phyloP scores from a whole-genome alignment of 2,888 invertebrate species.

The Mimumesa dahlbomi region DNA sequence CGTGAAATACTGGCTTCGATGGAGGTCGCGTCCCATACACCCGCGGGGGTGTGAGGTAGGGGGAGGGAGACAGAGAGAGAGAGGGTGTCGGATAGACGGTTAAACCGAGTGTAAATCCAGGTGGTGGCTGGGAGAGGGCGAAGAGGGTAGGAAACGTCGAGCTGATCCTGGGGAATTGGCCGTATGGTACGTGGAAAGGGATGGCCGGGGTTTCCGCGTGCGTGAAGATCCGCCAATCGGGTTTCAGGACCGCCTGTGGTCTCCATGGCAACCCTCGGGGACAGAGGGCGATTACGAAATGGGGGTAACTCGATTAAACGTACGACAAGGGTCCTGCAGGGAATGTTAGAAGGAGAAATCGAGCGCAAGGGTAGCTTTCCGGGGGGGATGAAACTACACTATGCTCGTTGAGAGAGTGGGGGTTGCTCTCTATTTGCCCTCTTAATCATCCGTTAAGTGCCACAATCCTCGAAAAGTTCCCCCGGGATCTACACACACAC shows the following conservation, averaged over 20 bases:
- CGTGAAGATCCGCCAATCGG: slow-evolving; percentile 68
- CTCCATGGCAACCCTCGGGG: slow-evolving; percentile 74
- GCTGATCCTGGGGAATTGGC: slow-evolving; percentile 54
- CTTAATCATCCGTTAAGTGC: slow-evolving; percentile 79
- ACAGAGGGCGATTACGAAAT: slow-evolving; percentile 78
- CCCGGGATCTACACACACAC: no score
- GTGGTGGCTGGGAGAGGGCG: slow-evolving; percentile 14
- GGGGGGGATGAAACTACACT: slow-evolving; percentile 38
- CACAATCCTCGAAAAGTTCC: slow-evolving; percentile 60
- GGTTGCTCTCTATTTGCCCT: slow-evolving; percentile 76
- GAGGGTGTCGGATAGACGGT: slow-evolving; percentile 31
- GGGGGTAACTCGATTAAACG: slow-evolving; percentile 79
- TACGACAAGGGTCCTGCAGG: slow-evolving; percentile 48
- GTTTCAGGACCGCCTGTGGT: slow-evolving; percentile 67
- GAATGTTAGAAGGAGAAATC: slow-evolving; percentile 28
- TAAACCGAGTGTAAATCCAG: slow-evolving; percentile 61
- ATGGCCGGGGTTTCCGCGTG: slow-evolving; percentile 60
- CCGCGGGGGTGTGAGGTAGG: no score
- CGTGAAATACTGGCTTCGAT: slow-evolving; percentile 56
- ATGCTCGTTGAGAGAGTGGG: slow-evolving; percentile 49
- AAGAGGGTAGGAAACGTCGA: slow-evolving; percentile 31
- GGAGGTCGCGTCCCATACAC: slow-evolving; percentile 26
- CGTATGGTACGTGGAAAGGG: slow-evolving; percentile 45
- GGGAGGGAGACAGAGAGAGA: no score
- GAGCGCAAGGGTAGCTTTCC: slow-evolving; percentile 16